Percentiles rank a stretch among this genome's conserved stretches.
Conservation (phyloP, 2,113 vertebrate species). For the Tonatia bakeri region DNA sequence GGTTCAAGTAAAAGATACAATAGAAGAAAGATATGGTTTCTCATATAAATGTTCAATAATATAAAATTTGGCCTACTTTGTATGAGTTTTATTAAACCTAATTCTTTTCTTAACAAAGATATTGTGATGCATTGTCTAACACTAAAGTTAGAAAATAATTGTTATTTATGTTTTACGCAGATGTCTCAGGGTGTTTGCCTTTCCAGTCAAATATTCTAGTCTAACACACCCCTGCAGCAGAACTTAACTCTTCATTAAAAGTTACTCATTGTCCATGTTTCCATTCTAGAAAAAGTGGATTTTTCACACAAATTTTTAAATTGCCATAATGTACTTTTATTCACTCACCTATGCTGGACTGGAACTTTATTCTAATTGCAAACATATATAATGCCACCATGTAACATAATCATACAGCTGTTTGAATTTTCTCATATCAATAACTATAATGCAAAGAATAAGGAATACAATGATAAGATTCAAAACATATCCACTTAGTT, state of each 20-base stretch:
- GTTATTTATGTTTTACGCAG: neutral
- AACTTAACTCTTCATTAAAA: neutral
- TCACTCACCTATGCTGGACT: neutral
- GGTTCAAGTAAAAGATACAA: neutral
- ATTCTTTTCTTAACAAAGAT: neutral
- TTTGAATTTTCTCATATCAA: neutral
- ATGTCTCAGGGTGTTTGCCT: neutral
- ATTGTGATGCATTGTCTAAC: neutral
- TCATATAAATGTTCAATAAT: neutral
- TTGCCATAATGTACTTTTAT: neutral
- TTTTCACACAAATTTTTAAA: neutral
- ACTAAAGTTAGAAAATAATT: neutral
- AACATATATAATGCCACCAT: neutral
- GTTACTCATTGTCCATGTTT: neutral
- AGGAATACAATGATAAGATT: neutral
- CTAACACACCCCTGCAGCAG: neutral
- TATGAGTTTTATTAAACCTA: neutral
- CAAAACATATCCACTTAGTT: neutral
- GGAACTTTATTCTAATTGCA: neutral
- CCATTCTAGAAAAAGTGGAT: neutral
- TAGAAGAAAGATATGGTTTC: neutral
- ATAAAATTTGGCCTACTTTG: neutral
- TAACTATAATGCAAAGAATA: neutral
- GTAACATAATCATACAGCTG: neutral
- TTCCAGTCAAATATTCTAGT: neutral